Percentiles rank a stretch among this genome's conserved stretches.
Evolutionary conservation across 2,888 invertebrate species (phyloP).

Genomic region (Acholoe squamosa): DNA sequence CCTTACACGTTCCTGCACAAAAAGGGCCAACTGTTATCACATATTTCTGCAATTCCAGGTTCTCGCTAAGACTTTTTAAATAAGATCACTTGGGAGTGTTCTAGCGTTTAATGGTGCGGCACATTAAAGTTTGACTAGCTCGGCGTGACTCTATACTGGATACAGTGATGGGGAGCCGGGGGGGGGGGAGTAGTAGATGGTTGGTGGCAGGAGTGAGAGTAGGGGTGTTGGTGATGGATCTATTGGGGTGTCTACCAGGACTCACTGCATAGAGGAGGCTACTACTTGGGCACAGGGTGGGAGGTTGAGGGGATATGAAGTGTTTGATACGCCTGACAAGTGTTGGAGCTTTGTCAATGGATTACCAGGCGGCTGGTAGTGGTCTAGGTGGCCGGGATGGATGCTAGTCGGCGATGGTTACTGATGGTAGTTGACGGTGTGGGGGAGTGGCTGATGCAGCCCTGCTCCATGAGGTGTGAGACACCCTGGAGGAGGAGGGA

Average conservation of each 20-base stretch:
- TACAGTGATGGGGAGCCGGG: background rate
- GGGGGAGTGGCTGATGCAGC: background rate
- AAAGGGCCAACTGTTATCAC: background rate
- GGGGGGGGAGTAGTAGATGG: background rate
- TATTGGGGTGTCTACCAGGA: background rate
- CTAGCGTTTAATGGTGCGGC: background rate
- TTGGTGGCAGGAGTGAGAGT: background rate
- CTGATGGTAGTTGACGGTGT: background rate
- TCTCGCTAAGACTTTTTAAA: background rate
- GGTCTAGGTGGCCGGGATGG: background rate
- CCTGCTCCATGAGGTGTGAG: no score
- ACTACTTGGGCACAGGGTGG: background rate
- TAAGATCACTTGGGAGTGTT: background rate
- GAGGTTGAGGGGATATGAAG: constrained; percentile 13
- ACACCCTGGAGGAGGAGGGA: background rate
- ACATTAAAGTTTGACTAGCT: constrained; percentile 5
- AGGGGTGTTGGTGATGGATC: background rate
- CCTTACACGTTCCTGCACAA: background rate
- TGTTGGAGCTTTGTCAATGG: constrained; percentile 22
- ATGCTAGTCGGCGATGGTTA: background rate
- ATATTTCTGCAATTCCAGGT: background rate
- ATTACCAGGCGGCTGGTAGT: constrained; percentile 11
- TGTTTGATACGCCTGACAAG: constrained; percentile 52
- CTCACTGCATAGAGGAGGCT: background rate
- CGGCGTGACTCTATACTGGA: background rate